phyloP scores from a whole-genome alignment of 2,797 vertebrate genomes.

The Mus spretus region DNA sequence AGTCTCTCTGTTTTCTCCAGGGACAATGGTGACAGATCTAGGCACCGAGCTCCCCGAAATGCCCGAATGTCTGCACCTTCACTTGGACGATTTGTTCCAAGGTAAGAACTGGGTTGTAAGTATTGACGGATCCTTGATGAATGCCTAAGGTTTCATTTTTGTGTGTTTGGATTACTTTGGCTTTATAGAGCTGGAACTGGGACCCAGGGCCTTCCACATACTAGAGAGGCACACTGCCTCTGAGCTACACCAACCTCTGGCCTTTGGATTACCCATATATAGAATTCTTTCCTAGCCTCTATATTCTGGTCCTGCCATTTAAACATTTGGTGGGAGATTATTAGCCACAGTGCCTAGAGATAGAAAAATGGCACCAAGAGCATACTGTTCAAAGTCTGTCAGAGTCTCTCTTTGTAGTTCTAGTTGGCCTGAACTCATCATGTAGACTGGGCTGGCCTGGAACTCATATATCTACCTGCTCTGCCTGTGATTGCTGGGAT shows the following conservation, averaged over 20 bases:
- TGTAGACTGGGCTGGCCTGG: not conserved
- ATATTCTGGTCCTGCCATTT: not conserved
- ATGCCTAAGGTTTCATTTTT: conserved; percentile 31
- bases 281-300: conserved; percentile 9
- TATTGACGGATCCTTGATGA: conserved; percentile 46
- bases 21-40: conserved; percentile 95
- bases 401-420: not conserved
- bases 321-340: conserved; percentile 35
- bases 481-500: not conserved
- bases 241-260: not conserved
- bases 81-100: conserved; percentile 96
- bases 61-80: conserved; percentile 99
- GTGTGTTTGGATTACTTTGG: not conserved
- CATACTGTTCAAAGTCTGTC: conserved; percentile 1
- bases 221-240: not conserved
- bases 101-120: conserved; percentile 88
- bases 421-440: not conserved
- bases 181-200: not conserved
- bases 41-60: conserved; percentile 97
- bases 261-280: conserved; percentile 47
- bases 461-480: not conserved
- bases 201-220: not conserved
- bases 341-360: not conserved
- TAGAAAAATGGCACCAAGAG: conserved; percentile 28
- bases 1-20: conserved; percentile 87